Base-by-base conservation (phyloP, 2,888 invertebrate genomes). In the Eurytoma adleriae region DNA sequence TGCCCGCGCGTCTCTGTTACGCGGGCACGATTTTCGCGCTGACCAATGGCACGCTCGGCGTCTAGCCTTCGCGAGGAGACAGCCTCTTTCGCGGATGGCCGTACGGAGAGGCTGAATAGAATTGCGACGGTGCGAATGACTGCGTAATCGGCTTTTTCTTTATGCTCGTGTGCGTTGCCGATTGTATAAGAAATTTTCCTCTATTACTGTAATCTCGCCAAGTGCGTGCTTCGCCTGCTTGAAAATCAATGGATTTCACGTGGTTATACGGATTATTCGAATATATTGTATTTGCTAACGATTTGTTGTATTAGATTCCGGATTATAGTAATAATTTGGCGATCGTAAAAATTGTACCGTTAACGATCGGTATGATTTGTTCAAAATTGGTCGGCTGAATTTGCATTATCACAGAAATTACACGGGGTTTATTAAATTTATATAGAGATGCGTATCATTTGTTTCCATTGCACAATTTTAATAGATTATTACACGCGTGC, bases 171-270 rank as follows among this genome's bases (percentile, higher is more conserved):
- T n/a, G n/a, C n/a, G 27, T 30, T n/a, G 20, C n/a, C 5, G 7
- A 12, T n/a, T 16, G 56, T 52, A n/a, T n/a, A 40, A 69, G 61
- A 69, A 67, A 72, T 73, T 61, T 59, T 24, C 56, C 24, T 13
- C n/a, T 50, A 74, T 73, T 74, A 69, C 79, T 56, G 68, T 75
- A 70, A 79, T 79, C 75, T 70, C 30, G 40, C n/a, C 12, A 68
- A 52, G 56, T 20, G 57, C 50, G 62, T 20, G 24, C 54, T 18
- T 56, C 73, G 52, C 62, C 73, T 66, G 66, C 69, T 20, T 12
- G 57, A 14, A n/a, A n/a, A 16, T 62, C 54, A 54, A 54, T 16
- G 50, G 2, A 18, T 54, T 24, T 64, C 10, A 10, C 54, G 20
- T 24, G 12, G 30, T 57, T 62, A 50, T n/a, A n/a, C 1, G 67